Evolutionary conservation across 2,888 invertebrate species (phyloP), one percentile per base, ranked within the genome.

Genomic region (Rotaria magnacalcarata): DNA sequence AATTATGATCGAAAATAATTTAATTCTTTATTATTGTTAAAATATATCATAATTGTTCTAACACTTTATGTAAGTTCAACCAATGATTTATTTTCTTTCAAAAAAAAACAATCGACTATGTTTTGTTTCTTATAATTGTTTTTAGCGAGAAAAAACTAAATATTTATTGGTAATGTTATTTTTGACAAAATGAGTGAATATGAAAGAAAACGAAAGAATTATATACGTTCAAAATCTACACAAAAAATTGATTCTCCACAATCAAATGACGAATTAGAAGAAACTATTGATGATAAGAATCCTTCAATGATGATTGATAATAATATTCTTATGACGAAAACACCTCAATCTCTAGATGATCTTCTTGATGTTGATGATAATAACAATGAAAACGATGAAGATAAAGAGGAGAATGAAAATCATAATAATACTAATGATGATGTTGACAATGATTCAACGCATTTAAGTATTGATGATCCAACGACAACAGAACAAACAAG

Each of bases 331-430:
- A 67, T 67, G 6, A 67, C 34, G 67, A 67, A 67, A 67, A 67
- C 67, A 67, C 67, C 67, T 19, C 67, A 67, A 67, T 34, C 67
- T 67, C 19, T 67, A 14, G 67, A 27, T 34, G 67, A 67, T 67
- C 34, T 67, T 34, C 67, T 67, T 67, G 67, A 67, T 67, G 67
- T 67, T 34, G 67, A 67, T 67, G 67, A 67, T 67, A 67, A 67
- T 67, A 27, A 67, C 27, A 27, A 34, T 67, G 34, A 67, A 67
- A 67, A 67, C 34, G 67, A 67, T 4, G 67, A 67, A 27, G 67
- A 67, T 67, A 67, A 27, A 67, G 67, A 34, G 34, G 67, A 67
- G 67, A 67, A 67, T 67, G 67, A 67, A 27, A 27, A 41, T 41
- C 19, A 67, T 34, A 14, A 67, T 19, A 27, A 67, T 19, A 19